Base-by-base conservation (phyloP, 2,888 invertebrate genomes). In the Sympetrum striolatum region DNA sequence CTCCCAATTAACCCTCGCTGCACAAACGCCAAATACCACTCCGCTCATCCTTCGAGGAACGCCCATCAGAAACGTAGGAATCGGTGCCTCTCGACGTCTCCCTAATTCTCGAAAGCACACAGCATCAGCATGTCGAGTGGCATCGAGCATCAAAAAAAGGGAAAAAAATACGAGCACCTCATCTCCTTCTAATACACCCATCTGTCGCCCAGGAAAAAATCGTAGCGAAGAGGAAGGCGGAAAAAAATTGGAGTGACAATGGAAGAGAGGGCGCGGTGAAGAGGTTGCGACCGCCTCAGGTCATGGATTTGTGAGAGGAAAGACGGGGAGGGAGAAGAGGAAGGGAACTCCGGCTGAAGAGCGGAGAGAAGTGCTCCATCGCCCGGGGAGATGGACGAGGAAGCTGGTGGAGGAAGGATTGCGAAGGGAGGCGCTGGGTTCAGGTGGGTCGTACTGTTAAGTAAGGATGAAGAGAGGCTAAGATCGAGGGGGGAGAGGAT, bases 211-310 rank as follows among this genome's bases (percentile, higher is more conserved):
- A 64, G 37, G 64, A 25, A 53, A 53, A 22, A 73, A 86, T 22
- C 37, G 60, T 60, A 37, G 86, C 8, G 60, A 37, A 37, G 60
- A 37, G 60, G 58, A 35, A 18, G 31, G 58, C 14, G 35, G 86
- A 60, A 86, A 86, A 86, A 86, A 86, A 86, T 64, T 64, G 86
- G 86, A 86, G 86, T 86, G 86, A 86, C 86, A 86, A 86, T 86
- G 86, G n/a, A 37, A 73, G 73, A 73, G 73, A 15, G 64, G n/a
- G 25, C 31, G 53, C 53, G 25, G 86, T 86, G 86, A 86, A 86
- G 86, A 86, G 86, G 86, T 86, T n/a, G 86, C 86, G 31, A 37
- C 86, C 60, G 86, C 86, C 86, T 86, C 86, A n/a, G 86, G 86
- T 37, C 86, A 86, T 86, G 86, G 86, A 86, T 86, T 86, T 60